phyloP scores from a whole-genome alignment of 2,888 invertebrate species.

The Eudemis profundana region DNA sequence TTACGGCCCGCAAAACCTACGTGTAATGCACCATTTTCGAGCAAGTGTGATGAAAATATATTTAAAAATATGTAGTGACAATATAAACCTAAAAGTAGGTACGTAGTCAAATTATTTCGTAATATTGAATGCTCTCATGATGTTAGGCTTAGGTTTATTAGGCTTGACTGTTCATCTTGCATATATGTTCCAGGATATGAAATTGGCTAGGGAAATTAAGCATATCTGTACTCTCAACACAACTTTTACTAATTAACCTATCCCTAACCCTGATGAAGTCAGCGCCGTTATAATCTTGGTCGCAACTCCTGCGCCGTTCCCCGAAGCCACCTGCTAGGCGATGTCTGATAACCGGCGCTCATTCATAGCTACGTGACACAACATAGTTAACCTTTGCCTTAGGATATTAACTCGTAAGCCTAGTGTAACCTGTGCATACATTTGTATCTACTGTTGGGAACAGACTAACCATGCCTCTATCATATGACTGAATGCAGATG shows the following conservation, averaged over 20 bases:
- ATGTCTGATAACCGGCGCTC: slow-evolving; percentile 70
- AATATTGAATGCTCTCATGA: too few relatives aligned
- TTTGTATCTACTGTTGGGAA: too few relatives aligned
- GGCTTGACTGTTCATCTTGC: too few relatives aligned
- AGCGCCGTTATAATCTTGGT: slow-evolving; percentile 37
- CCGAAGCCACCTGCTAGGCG: slow-evolving; percentile 68
- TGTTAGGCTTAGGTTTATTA: too few relatives aligned
- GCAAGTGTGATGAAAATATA: too few relatives aligned
- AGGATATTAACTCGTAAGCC: slow-evolving; percentile 18
- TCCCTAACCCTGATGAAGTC: slow-evolving; percentile 9
- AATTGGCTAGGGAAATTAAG: not conserved
- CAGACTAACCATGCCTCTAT: too few relatives aligned
- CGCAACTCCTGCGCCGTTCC: slow-evolving; percentile 48
- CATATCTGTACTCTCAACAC: not conserved
- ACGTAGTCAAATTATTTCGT: too few relatives aligned
- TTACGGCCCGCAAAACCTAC: too few relatives aligned
- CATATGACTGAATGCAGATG: too few relatives aligned
- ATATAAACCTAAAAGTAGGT: too few relatives aligned
- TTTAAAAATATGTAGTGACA: too few relatives aligned
- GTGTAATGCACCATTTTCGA: too few relatives aligned
- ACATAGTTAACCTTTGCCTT: slow-evolving; percentile 40
- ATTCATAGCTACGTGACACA: slow-evolving; percentile 74
- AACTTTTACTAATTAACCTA: slow-evolving; percentile 22
- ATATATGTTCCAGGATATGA: not conserved
- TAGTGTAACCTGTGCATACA: slow-evolving; percentile 4